Conservation (phyloP, 2,888 invertebrate genomes). For the Hedychridium roseum region DNA sequence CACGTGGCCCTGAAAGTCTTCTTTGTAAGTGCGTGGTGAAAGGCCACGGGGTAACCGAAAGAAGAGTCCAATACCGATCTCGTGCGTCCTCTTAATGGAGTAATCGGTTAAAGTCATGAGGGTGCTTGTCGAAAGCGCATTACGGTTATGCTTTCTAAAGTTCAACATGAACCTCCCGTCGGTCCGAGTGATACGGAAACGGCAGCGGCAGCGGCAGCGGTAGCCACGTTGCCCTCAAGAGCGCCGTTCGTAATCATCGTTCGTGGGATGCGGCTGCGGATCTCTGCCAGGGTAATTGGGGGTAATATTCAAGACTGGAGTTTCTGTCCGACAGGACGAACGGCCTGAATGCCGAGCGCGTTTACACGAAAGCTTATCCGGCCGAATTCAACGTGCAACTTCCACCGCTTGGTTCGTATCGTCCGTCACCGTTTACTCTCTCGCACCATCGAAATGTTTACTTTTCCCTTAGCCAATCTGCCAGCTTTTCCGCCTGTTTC, state of each 20-base stretch:
- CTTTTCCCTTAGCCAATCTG: too few species aligned
- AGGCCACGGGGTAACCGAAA: too few species aligned
- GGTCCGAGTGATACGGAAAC: background rate
- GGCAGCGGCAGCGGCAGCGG: background rate
- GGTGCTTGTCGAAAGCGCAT: too few species aligned
- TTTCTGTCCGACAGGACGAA: constrained; percentile 6
- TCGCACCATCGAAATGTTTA: background rate
- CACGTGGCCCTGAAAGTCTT: constrained; percentile 3
- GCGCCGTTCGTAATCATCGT: too few species aligned
- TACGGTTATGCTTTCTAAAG: too few species aligned
- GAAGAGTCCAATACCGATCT: too few species aligned
- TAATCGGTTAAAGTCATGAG: too few species aligned
- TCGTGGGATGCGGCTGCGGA: background rate
- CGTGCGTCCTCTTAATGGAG: too few species aligned
- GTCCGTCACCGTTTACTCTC: background rate
- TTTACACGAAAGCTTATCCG: constrained; percentile 33
- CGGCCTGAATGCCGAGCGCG: constrained; percentile 30
- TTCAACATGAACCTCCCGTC: too few species aligned
- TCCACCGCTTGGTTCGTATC: constrained; percentile 13
- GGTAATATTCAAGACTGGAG: constrained; percentile 4
- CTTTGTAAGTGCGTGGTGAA: too few species aligned
- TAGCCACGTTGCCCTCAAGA: too few species aligned
- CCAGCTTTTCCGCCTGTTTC: too few species aligned
- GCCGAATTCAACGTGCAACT: constrained; percentile 27
- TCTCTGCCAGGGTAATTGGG: background rate